Evolutionary conservation across 2,888 invertebrate species (phyloP), one percentile per base, ranked within the genome.

Genomic region (Drosophila buzzatii): DNA sequence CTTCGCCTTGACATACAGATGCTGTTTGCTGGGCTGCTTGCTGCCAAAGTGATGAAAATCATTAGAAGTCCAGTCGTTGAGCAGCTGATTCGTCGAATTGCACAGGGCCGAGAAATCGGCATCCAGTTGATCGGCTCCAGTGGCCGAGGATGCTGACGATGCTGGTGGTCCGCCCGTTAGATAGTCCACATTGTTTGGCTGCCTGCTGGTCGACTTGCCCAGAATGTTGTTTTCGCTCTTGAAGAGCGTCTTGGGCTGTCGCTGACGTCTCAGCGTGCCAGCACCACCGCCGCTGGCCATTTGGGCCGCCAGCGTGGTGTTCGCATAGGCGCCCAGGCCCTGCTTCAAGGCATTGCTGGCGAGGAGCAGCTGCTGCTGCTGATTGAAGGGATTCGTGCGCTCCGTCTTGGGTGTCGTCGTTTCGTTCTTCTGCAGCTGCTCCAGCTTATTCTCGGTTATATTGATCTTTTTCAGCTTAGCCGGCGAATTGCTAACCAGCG

Each of bases 151-250:
- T 3, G 12, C 14, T 45, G 20, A 42, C 20, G 23, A 2, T 14
- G 52, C 14, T 0, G 83, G 49, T 0, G 76, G 77, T 52, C 80
- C 81, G 5, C 87, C 92, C 23, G 91, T 91, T 1, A 91, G 81
- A 59, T 90, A 91, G 62, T 91, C 91, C 71, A 91, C 68, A n/a
- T 76, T 77, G 20, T 75, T 68, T 14, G 10, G 39, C 41, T 35
- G 65, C 18, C 23, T 56, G 44, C 18, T 58, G 0, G 27, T 27
- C 49, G 79, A 60, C 31, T 85, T 86, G 42, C 89, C 88, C 67
- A 85, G 41, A 37, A 93, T 93, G 65, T 93, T 93, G 73, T 92
- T 93, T 79, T 93, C 93, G 85, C 93, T 92, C 85, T 92, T 93
- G 87, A 91, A 92, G 63, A 92, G 84, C 83, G 84, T 73, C 35